A percentile compares a stretch with the other conserved stretches of the same genome.
Conservation (phyloP, 2,113 vertebrate species). For the Pachycephala philippinensis region DNA sequence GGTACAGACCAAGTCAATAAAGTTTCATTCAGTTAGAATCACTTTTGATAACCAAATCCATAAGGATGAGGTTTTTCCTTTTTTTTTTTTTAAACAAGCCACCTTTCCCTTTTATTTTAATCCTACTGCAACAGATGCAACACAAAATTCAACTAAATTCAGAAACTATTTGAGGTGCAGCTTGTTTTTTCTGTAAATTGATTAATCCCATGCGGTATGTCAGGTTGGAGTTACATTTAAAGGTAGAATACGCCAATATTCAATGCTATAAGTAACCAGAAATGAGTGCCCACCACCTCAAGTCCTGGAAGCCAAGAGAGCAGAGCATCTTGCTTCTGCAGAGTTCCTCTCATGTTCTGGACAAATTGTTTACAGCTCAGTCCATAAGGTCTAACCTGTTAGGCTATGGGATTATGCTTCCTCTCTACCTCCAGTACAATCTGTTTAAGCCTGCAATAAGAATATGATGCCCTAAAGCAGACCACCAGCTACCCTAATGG, state of each 20-base stretch:
- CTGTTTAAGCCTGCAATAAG: not conserved
- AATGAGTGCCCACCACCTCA: not conserved
- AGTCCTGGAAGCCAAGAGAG: not conserved
- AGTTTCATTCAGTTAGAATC: not conserved
- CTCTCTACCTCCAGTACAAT: not conserved
- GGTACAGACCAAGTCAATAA: not conserved
- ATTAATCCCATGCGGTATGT: not conserved
- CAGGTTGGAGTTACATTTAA: not conserved
- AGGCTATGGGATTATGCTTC: not conserved
- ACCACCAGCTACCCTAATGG: not conserved
- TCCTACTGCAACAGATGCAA: not conserved
- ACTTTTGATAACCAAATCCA: not conserved
- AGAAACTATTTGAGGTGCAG: not conserved
- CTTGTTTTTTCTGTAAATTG: not conserved
- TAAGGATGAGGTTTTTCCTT: accelerated
- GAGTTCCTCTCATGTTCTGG: not conserved
- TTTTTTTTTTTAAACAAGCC: not conserved
- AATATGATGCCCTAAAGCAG: not conserved
- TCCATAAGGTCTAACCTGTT: not conserved
- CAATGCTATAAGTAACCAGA: not conserved
- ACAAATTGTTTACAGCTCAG: not conserved
- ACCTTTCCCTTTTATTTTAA: not conserved
- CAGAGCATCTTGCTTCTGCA: not conserved
- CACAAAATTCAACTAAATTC: not conserved
- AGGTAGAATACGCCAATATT: not conserved